phyloP scores from a whole-genome alignment of 2,888 invertebrate species.

The Agapostemon virescens region DNA sequence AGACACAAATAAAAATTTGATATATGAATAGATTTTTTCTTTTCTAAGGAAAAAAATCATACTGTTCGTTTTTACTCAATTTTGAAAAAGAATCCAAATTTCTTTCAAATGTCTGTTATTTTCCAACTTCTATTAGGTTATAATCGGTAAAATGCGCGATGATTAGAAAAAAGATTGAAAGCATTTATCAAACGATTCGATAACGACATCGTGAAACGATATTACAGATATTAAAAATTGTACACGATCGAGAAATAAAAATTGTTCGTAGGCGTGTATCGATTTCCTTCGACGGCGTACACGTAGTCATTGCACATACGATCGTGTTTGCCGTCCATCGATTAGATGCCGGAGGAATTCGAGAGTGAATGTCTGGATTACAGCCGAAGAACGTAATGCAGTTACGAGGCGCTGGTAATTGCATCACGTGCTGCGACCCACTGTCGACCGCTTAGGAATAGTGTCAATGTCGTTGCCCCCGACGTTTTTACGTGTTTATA shows the following conservation, averaged over 20 bases:
- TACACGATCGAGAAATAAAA: background rate
- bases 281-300: background rate
- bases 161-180: background rate
- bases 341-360: conserved; percentile 32
- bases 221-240: background rate
- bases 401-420: conserved; percentile 50
- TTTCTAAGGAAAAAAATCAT: background rate
- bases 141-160: background rate
- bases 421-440: conserved; percentile 41
- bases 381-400: conserved; percentile 40
- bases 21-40: too few relatives aligned
- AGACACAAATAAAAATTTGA: too few relatives aligned
- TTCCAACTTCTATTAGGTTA: too few relatives aligned
- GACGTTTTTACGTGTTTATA: conserved; percentile 22
- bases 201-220: background rate
- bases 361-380: conserved; percentile 47
- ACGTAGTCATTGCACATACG: conserved; percentile 5
- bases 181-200: background rate
- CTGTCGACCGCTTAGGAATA: conserved; percentile 43
- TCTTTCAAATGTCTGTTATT: too few relatives aligned
- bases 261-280: background rate
- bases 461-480: conserved; percentile 64
- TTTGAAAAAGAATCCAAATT: too few relatives aligned
- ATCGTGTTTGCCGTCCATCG: conserved; percentile 6
- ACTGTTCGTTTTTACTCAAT: background rate